Percentiles rank a stretch among this genome's conserved stretches.
These are phyloP conservation scores for Chiropotes sagulatus DNA, from an alignment of 2,797 vertebrate species.

Conservation along the genomic window DNA sequence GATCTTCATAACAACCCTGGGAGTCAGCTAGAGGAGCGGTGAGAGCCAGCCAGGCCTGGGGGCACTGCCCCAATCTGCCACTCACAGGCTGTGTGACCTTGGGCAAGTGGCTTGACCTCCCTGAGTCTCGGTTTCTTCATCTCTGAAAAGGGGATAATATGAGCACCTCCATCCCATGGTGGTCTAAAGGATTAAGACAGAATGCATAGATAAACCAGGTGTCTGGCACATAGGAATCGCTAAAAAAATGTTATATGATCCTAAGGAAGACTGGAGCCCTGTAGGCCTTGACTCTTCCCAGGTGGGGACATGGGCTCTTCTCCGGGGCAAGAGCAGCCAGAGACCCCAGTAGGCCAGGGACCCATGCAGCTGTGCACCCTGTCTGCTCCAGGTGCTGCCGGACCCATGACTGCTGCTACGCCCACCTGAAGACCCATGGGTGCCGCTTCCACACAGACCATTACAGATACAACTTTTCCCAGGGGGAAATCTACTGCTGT, in stretches of 20 bases:
- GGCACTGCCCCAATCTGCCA: not conserved
- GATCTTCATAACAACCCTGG: not conserved
- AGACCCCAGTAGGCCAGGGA: not conserved
- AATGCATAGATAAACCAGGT: rapidly evolving
- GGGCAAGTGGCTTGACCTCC: not conserved
- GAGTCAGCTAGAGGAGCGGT: not conserved
- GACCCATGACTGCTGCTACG: slow-evolving; percentile 63
- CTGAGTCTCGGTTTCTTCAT: not conserved
- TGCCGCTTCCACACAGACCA: rapidly evolving
- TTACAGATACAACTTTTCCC: slow-evolving; percentile 39
- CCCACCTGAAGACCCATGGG: rapidly evolving
- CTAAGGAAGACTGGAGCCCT: not conserved
- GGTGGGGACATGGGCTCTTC: rapidly evolving
- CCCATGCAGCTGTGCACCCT: not conserved
- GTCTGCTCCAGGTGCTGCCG: slow-evolving; percentile 68
- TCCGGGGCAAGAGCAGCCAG: not conserved
- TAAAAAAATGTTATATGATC: rapidly evolving
- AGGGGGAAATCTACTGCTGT: slow-evolving; percentile 52
- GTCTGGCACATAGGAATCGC: rapidly evolving
- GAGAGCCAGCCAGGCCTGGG: not conserved
- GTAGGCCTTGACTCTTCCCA: not conserved
- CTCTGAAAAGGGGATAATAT: not conserved
- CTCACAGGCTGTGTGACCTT: not conserved
- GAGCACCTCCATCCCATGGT: not conserved
- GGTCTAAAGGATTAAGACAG: not conserved